These are phyloP conservation scores for Epirrhoe alternata DNA, from an alignment of 2,888 invertebrate species.

Conservation along the genomic window DNA sequence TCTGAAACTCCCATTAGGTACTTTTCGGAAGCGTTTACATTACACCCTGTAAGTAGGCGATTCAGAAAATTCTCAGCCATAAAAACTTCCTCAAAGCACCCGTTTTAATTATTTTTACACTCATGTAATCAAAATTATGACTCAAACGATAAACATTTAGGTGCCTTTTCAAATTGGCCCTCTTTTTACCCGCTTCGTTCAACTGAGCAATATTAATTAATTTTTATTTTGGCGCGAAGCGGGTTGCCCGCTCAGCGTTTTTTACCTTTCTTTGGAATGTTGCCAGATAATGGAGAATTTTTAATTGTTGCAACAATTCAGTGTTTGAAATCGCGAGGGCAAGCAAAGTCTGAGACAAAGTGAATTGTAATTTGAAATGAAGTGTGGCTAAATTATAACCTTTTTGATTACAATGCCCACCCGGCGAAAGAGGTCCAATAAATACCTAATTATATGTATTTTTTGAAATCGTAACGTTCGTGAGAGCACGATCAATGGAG, in stretches of 20 bases:
- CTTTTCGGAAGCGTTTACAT: neutral
- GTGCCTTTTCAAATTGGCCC: constrained; percentile 25
- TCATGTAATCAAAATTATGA: constrained; percentile 18
- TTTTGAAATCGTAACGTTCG: no score
- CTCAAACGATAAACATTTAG: constrained; percentile 18
- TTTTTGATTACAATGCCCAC: no score
- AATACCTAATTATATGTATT: no score
- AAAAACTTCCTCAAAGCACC: constrained; percentile 7
- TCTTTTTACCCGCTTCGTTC: constrained; percentile 41
- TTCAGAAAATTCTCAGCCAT: neutral
- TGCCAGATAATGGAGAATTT: constrained; percentile 52
- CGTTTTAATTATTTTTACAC: constrained; percentile 11
- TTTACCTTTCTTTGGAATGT: constrained; percentile 48
- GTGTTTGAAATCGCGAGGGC: constrained; percentile 49
- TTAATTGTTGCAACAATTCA: constrained; percentile 56
- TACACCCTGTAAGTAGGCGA: neutral
- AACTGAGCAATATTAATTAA: constrained; percentile 51
- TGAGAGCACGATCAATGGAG: no score
- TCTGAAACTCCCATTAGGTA: no score
- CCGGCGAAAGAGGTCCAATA: no score
- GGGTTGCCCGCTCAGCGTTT: constrained; percentile 43
- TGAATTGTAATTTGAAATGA: constrained; percentile 41
- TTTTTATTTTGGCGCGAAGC: constrained; percentile 51
- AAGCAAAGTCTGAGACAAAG: no score
- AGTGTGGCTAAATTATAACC: constrained; percentile 19